Evolutionary conservation across 2,113 vertebrate species (phyloP).

Genomic region (Sturnira hondurensis): DNA sequence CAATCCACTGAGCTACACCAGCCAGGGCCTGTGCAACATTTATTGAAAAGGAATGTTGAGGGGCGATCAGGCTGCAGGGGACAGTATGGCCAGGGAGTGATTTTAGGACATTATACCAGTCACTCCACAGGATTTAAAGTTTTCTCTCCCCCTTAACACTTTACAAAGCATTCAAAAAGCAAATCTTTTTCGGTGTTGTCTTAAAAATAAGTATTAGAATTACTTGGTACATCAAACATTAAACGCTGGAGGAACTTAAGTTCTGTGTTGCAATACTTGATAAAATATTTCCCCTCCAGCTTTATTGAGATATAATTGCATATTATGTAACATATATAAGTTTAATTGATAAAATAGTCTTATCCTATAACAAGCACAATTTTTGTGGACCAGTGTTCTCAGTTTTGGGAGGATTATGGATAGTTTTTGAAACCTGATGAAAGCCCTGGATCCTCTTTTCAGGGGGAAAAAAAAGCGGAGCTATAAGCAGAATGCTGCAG

Average conservation of each 20-base stretch:
- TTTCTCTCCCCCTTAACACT: not conserved
- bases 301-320: not conserved
- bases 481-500: not conserved
- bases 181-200: not conserved
- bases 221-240: not conserved
- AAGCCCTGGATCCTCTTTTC: not conserved
- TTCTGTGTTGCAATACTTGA: not conserved
- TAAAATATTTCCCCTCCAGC: not conserved
- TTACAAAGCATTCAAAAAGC: not conserved
- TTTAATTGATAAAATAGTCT: not conserved
- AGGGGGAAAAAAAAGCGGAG: not conserved
- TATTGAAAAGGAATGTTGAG: not conserved
- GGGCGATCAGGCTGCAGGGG: not conserved
- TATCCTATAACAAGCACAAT: not conserved
- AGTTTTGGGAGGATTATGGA: not conserved
- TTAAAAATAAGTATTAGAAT: not conserved
- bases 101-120: not conserved
- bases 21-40: not conserved
- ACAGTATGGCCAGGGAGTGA: not conserved
- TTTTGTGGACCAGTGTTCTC: not conserved
- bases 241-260: not conserved
- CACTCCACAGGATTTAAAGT: not conserved
- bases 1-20: too few species aligned
- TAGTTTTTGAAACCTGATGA: not conserved
- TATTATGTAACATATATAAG: not conserved